These are phyloP conservation scores for Maccullochella peelii DNA, from an alignment of 2,113 vertebrate genomes.

Conservation along the genomic window DNA sequence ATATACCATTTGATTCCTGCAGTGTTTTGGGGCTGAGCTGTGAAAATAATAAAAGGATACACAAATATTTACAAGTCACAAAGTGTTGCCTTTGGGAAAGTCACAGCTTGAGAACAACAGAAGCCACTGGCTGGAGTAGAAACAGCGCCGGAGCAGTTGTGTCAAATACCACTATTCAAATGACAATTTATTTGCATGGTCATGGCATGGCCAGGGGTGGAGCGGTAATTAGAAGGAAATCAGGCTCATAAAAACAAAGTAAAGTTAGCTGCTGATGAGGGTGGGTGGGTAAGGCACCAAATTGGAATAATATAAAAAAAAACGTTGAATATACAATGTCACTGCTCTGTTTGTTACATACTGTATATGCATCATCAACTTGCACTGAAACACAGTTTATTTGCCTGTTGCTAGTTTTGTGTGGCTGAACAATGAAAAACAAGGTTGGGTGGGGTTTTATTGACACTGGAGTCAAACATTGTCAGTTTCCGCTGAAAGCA, in stretches of 20 bases:
- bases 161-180: constrained; percentile 11
- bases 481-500: constrained; percentile 37
- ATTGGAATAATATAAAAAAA: background rate
- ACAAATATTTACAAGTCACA: constrained; percentile 63
- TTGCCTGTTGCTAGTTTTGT: constrained; percentile 12
- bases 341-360: background rate
- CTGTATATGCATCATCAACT: background rate
- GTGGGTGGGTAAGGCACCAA: background rate
- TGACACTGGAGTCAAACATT: constrained; percentile 31
- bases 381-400: constrained; percentile 1
- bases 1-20: constrained; percentile 15
- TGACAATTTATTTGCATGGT: constrained; percentile 33
- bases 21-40: constrained; percentile 27
- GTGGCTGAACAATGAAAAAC: constrained; percentile 4
- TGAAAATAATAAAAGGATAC: background rate
- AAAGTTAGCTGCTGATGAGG: constrained; percentile 5
- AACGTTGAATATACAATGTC: constrained; percentile 4
- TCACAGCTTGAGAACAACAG: constrained; percentile 47
- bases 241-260: constrained; percentile 2
- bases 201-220: background rate
- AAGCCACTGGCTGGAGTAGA: constrained; percentile 13
- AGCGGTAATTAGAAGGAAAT: constrained; percentile 26
- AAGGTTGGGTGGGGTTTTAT: constrained; percentile 22
- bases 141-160: background rate
- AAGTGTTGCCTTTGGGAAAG: constrained; percentile 59